Percentiles rank a stretch among this genome's conserved stretches.
Evolutionary conservation across 2,113 vertebrate species (phyloP).

Genomic region (Cyanocitta stelleri): DNA sequence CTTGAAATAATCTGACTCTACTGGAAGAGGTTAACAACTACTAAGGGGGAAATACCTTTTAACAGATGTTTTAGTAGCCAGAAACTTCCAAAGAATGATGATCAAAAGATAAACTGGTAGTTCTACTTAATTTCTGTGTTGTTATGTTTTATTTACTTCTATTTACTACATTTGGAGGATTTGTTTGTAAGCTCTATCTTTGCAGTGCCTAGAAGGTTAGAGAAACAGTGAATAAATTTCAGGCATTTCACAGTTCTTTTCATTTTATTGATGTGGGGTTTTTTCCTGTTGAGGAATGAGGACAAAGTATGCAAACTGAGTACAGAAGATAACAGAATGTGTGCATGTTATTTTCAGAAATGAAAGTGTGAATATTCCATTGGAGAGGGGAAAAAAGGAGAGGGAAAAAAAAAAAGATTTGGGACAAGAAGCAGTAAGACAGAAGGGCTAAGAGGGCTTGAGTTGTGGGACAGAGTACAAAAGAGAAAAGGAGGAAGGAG

Average conservation of each 20-base stretch:
- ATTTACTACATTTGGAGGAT: neutral
- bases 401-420: neutral
- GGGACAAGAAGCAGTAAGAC: neutral
- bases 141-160: neutral
- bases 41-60: neutral
- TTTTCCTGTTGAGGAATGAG: neutral
- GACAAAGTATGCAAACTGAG: neutral
- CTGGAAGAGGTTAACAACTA: neutral
- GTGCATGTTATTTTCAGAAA: neutral
- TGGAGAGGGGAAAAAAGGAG: neutral
- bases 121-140: neutral
- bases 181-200: neutral
- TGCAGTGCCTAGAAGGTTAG: neutral
- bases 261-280: neutral
- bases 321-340: neutral
- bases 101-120: neutral
- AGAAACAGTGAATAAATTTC: neutral
- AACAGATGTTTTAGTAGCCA: neutral
- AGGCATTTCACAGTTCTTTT: neutral
- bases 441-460: neutral
- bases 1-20: neutral
- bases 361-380: neutral
- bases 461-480: neutral
- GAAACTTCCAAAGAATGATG: neutral
- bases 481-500: neutral